Evolutionary conservation across 2,888 invertebrate species (phyloP), one percentile per base, ranked within the genome.

Genomic region (Loripinus fragilis): DNA sequence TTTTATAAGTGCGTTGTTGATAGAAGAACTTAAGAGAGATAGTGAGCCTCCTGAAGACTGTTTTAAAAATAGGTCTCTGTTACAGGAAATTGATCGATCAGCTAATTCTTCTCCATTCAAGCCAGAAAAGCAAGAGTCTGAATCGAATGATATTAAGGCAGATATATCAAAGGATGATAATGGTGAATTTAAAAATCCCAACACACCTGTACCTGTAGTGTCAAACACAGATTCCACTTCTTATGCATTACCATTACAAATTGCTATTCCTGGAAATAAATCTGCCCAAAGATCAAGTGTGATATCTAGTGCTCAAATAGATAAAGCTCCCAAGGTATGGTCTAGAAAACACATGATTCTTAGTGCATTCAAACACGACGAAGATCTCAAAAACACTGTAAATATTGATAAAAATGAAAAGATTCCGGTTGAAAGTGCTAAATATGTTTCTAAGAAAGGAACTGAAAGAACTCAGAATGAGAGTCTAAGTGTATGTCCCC

Each of bases 261-360:
- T 83, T 17, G 78, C 83, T 15, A 83, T 83, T 66, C 80, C 83
- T 8, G 80, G 78, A 64, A 71, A 66, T 52, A 83, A 83, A 73
- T 41, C 60, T 0, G 38, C 70, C 3, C 15, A 30, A 25, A 52
- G 72, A 25, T 45, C 71, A 8, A 79, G 72, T 67, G 73, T 65
- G 10, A 70, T 71, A 35, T 20, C 71, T 5, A 73, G 45, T 33
- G n/a, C 66, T 55, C 38, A 50, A 23, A 55, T 73, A 2, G 55
- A 41, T 20, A 81, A 76, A 67, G 64, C 55, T 41, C 79, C 76
- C 30, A 76, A 72, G 72, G 73, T 83, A 52, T 77, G 77, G 52
- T 89, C 88, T 5, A 83, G 86, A 48, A 90, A 90, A 71, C 89
- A 90, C 35, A 87, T 88, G 75, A 90, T 90, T 48, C 80, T 90